These are phyloP conservation scores for Meloe dianella DNA, from an alignment of 2,888 invertebrate genomes.

Conservation along the genomic window DNA sequence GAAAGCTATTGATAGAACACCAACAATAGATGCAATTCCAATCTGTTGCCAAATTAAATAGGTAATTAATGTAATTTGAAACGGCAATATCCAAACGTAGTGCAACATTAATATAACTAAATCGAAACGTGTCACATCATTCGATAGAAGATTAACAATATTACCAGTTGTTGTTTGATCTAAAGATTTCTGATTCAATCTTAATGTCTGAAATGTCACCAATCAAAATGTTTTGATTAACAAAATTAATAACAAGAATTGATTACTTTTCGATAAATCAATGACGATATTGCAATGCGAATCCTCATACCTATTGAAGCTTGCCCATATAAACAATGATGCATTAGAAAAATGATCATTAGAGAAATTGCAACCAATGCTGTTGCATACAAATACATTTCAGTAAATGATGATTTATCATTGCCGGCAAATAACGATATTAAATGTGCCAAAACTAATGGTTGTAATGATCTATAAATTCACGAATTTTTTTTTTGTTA, in stretches of 20 bases:
- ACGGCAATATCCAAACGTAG: constrained; percentile 80
- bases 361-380: constrained; percentile 62
- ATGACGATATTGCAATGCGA: constrained; percentile 75
- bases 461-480: constrained; percentile 64
- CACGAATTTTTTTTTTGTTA: no score
- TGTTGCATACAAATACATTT: constrained; percentile 66
- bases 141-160: constrained; percentile 82
- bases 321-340: constrained; percentile 67
- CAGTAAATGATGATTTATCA: constrained; percentile 49
- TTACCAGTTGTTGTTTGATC: constrained; percentile 83
- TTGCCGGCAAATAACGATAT: constrained; percentile 65
- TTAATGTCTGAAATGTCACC: constrained; percentile 60
- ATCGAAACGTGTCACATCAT: constrained; percentile 84
- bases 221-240: not conserved
- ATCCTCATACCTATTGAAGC: constrained; percentile 77
- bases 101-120: constrained; percentile 71
- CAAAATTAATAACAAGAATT: not conserved
- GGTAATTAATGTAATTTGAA: constrained; percentile 70
- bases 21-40: constrained; percentile 65
- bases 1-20: constrained; percentile 64
- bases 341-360: constrained; percentile 64
- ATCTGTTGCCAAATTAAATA: constrained; percentile 65
- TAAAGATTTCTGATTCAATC: constrained; percentile 71
- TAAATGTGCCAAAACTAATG: constrained; percentile 63
- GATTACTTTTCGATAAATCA: constrained; percentile 68